Evolutionary conservation across 1,140 invertebrate species (phyloP).

Genomic region (Drosophila mayri): DNA sequence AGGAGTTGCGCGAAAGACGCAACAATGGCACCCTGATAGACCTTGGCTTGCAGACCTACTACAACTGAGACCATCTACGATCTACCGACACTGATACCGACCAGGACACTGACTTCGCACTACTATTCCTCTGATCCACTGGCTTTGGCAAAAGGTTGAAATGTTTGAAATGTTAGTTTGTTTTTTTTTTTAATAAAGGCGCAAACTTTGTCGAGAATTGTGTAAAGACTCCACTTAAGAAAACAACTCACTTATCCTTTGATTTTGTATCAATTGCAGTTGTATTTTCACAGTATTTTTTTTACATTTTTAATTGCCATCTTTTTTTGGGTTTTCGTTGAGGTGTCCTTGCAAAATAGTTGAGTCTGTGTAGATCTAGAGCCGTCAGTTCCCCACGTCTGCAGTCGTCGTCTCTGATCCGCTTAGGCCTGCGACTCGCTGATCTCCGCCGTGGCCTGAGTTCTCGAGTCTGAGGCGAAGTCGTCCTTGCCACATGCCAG

Average conservation of each 20-base stretch:
- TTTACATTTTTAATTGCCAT: slow-evolving; percentile 62
- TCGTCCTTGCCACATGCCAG: slow-evolving; percentile 87
- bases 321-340: slow-evolving; percentile 62
- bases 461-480: slow-evolving; percentile 85
- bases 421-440: slow-evolving; percentile 79
- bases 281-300: slow-evolving; percentile 53
- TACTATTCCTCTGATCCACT: slow-evolving; percentile 15
- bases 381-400: slow-evolving; percentile 60
- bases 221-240: slow-evolving; percentile 1
- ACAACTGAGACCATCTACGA: slow-evolving; percentile 32
- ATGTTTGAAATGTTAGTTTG: slow-evolving; percentile 72
- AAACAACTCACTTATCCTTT: slow-evolving; percentile 17
- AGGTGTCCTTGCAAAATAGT: slow-evolving; percentile 59
- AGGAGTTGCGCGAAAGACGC: slow-evolving; percentile 60
- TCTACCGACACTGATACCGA: neutral
- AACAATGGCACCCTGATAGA: slow-evolving; percentile 69
- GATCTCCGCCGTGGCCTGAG: slow-evolving; percentile 76
- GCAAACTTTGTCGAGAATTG: slow-evolving; percentile 44
- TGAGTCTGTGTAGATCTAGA: slow-evolving; percentile 58
- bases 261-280: slow-evolving; percentile 79
- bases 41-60: slow-evolving; percentile 69
- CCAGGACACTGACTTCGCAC: slow-evolving; percentile 21
- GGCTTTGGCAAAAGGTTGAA: slow-evolving; percentile 18
- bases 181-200: slow-evolving; percentile 60
- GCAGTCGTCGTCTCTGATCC: slow-evolving; percentile 67